phyloP scores from a whole-genome alignment of 2,113 vertebrate species.

The Australoheros scitulus region DNA sequence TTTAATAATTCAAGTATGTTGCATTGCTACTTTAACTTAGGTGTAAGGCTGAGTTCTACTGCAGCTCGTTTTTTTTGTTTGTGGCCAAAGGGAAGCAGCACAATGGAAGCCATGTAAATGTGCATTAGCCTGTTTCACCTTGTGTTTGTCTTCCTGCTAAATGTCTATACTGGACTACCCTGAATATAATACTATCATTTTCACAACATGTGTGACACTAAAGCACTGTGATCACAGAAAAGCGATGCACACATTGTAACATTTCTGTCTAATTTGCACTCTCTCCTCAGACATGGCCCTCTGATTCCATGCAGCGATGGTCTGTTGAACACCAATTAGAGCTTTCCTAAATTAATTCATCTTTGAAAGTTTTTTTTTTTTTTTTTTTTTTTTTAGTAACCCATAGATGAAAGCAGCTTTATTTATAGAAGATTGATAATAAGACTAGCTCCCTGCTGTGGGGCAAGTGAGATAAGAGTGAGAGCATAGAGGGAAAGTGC shows the following conservation, averaged over 20 bases:
- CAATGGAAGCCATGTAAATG: not conserved
- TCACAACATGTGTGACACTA: constrained; percentile 22
- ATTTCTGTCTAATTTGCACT: constrained; percentile 43
- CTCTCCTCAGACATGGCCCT: constrained; percentile 42
- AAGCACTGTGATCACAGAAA: constrained; percentile 40
- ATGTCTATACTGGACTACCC: not conserved
- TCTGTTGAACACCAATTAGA: constrained; percentile 62
- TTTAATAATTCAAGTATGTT: not conserved
- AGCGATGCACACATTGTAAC: constrained; percentile 31
- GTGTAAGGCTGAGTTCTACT: not conserved
- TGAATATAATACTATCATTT: constrained; percentile 12
- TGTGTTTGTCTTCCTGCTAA: not conserved
- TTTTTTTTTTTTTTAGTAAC: constrained; percentile 21
- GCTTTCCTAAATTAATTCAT: constrained; percentile 48
- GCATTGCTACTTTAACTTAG: not conserved
- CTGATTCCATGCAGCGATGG: constrained; percentile 36
- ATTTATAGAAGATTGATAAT: constrained; percentile 63
- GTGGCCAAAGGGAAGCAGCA: not conserved
- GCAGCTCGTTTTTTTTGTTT: not conserved
- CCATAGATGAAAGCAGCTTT: constrained; percentile 69
- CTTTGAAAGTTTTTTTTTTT: constrained; percentile 31
- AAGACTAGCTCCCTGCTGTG: constrained; percentile 58
- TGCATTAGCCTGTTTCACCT: not conserved
- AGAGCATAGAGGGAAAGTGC: constrained; percentile 51
- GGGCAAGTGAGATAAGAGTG: constrained; percentile 69